Evolutionary conservation across 2,113 vertebrate species (phyloP).

Genomic region (Serranochromis macrocephalus): DNA sequence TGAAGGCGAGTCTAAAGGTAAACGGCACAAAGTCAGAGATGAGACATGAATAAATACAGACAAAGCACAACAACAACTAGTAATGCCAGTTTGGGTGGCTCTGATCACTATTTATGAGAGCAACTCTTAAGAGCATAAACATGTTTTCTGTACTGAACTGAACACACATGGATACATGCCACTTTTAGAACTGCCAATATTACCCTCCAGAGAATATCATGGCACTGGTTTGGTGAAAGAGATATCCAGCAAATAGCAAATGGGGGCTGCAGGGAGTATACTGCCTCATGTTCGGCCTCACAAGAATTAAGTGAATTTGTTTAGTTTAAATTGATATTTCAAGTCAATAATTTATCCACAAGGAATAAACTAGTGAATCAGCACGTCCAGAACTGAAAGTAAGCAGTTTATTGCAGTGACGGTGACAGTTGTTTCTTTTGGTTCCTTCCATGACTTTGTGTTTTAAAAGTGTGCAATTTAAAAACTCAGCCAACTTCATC

Average conservation of each 20-base stretch:
- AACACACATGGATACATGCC: slow-evolving; percentile 36
- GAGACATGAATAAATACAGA: background rate
- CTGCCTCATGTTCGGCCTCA: background rate
- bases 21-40: background rate
- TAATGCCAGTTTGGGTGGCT: slow-evolving; percentile 1
- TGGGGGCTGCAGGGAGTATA: background rate
- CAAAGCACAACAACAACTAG: background rate
- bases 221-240: background rate
- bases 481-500: background rate
- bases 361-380: background rate
- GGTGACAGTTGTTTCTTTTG: accelerated
- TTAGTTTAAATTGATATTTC: background rate
- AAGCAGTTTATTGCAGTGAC: accelerated
- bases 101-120: slow-evolving; percentile 29
- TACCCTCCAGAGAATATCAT: slow-evolving; percentile 27
- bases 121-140: slow-evolving; percentile 3
- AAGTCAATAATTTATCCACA: background rate
- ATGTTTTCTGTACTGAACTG: slow-evolving; percentile 22
- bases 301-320: background rate
- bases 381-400: background rate
- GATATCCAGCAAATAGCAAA: background rate
- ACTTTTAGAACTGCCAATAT: slow-evolving; percentile 43
- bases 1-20: background rate
- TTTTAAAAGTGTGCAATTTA: background rate
- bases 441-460: background rate